These are phyloP conservation scores for Macrophya alboannulata DNA, from an alignment of 2,888 invertebrate species.

Conservation along the genomic window DNA sequence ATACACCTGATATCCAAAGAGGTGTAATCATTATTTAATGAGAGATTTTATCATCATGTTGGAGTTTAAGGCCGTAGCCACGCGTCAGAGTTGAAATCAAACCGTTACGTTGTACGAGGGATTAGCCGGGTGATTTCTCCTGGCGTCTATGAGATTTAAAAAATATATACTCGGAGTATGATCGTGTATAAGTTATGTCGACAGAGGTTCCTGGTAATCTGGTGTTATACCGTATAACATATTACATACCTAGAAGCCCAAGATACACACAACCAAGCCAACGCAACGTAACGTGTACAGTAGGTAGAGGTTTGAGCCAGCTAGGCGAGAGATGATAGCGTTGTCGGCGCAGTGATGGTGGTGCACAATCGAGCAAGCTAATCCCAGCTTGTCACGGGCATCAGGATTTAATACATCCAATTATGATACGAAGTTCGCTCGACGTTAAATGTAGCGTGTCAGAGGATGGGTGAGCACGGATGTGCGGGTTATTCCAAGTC, in stretches of 20 bases:
- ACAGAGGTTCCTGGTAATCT: constrained; percentile 37
- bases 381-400: constrained; percentile 56
- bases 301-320: not conserved
- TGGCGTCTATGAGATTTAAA: not conserved
- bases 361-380: constrained; percentile 55
- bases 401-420: constrained; percentile 56
- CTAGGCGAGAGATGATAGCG: constrained; percentile 36
- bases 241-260: not conserved
- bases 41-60: not conserved
- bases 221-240: constrained; percentile 7
- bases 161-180: not conserved
- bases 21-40: not conserved
- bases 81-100: not conserved
- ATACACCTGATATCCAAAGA: too few relatives aligned
- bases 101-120: not conserved
- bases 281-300: not conserved
- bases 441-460: constrained; percentile 63
- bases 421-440: constrained; percentile 56
- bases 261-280: not conserved
- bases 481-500: constrained; percentile 52
- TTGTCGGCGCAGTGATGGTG: constrained; percentile 40
- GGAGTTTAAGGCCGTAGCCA: not conserved
- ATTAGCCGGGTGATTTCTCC: not conserved
- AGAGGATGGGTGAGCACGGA: constrained; percentile 51
- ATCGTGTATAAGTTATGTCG: constrained; percentile 28